phyloP scores from a whole-genome alignment of 1,140 invertebrate species.

The Camponotus vicinus region DNA sequence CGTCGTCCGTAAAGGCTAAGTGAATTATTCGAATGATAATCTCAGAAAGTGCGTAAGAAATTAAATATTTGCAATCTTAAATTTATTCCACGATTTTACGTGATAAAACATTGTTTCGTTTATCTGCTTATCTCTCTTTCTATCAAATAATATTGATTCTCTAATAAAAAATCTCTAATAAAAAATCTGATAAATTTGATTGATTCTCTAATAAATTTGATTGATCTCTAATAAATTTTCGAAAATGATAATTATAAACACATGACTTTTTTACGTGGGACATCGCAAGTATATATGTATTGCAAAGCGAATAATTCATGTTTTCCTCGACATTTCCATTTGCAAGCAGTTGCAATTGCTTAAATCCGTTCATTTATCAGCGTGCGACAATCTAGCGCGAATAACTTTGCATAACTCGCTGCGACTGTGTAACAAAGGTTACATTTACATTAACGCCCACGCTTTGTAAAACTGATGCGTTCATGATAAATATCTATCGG shows the following conservation, averaged over 20 bases:
- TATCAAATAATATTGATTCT: neutral
- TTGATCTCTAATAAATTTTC: too few species aligned
- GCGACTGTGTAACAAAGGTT: neutral
- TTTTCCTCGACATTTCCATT: neutral
- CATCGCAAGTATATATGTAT: too few species aligned
- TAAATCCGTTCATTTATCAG: conserved; percentile 29
- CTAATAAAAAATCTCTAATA: too few species aligned
- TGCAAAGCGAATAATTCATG: neutral
- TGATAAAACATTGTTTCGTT: neutral
- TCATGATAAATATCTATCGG: conserved; percentile 11
- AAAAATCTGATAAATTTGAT: too few species aligned
- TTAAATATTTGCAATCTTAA: neutral
- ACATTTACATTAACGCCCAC: conserved; percentile 20
- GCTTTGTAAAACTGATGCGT: conserved; percentile 24
- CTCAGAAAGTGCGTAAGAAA: neutral
- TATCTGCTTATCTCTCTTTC: neutral
- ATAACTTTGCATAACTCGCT: conserved; percentile 40
- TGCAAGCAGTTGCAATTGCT: conserved; percentile 12
- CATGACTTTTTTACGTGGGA: neutral
- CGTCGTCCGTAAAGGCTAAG: too few species aligned
- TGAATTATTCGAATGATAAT: neutral
- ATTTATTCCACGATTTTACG: neutral
- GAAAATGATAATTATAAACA: neutral
- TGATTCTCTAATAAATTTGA: too few species aligned
- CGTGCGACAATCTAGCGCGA: neutral